Base-by-base conservation (phyloP, 2,888 invertebrate species). In the Chelonus formosanus region DNA sequence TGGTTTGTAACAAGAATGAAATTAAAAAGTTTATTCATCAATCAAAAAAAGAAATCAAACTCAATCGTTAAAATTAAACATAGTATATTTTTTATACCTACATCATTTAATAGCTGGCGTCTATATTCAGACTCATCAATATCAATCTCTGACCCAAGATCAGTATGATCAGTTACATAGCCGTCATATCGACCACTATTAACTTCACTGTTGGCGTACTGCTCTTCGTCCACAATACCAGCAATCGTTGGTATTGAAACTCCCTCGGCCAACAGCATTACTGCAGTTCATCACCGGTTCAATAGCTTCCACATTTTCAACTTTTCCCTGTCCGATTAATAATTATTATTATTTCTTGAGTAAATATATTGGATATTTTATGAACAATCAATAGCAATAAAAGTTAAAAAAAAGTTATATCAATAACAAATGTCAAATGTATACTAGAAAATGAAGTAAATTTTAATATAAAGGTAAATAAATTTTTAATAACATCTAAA, bases 91-190 rank as follows among this genome's bases (percentile, higher is more conserved):
- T 10, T 44, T 10, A 50, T 71, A 87, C 92, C 89, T 84, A 94
- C 94, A 85, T 94, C 94, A 83, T 92, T 90, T 76, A 94, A 87
- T 78, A 94, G 86, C 84, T 92, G 91, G 76, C 92, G 86, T 67
- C 91, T 87, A 74, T 92, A 87, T 80, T 93, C 92, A 44, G 90
- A 90, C 82, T 93, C 94, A 83, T 94, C 93, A 60, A 82, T 79
- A 69, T 82, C 82, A 67, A 83, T 79, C 79, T 94, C 93, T 59
- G 93, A 93, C 69, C 90, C 92, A 61, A 93, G 87, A 82, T 93
- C 93, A 31, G 93, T 93, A 77, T 92, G 92, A 81, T 93, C 93
- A 60, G 92, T 92, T 78, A 92, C 91, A 80, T 92, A 92, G 70
- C 83, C 84, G 77, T 83, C 84, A 70, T 77, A 82, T 59, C 77